Conservation (phyloP, 2,888 invertebrate species). For the Campaea margaritaria region DNA sequence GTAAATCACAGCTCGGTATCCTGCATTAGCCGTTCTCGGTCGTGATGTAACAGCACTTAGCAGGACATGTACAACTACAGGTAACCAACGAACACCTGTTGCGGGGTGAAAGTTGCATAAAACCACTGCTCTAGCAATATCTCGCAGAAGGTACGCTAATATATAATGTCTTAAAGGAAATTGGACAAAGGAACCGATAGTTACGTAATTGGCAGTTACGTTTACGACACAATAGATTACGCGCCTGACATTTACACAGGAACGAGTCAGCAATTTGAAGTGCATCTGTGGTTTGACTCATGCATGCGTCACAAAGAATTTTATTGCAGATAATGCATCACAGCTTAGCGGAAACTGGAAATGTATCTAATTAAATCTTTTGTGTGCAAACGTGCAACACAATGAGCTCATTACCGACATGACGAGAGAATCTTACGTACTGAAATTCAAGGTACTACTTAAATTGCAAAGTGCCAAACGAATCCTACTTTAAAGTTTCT, state of each 20-base stretch:
- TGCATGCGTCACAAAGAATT: constrained; percentile 52
- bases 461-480: background rate
- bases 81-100: constrained; percentile 58
- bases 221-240: constrained; percentile 42
- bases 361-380: constrained; percentile 29
- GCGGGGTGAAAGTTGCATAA: constrained; percentile 60
- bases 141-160: constrained; percentile 36
- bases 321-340: constrained; percentile 34
- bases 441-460: constrained; percentile 4
- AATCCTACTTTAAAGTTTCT: constrained; percentile 1
- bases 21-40: constrained; percentile 39
- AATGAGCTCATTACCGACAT: constrained; percentile 13
- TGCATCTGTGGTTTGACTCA: constrained; percentile 55
- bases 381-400: constrained; percentile 17
- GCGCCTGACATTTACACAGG: constrained; percentile 37
- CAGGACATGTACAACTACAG: constrained; percentile 43
- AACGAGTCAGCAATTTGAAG: constrained; percentile 43
- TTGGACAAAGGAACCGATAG: constrained; percentile 49
- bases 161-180: constrained; percentile 40
- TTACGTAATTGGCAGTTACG: constrained; percentile 38
- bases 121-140: constrained; percentile 39
- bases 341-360: constrained; percentile 28
- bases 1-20: constrained; percentile 29
- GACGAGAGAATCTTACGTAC: background rate
- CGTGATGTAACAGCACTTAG: constrained; percentile 65